Base-by-base conservation (phyloP, 1,140 invertebrate genomes). In the Daktulosphaira vitifoliae region DNA sequence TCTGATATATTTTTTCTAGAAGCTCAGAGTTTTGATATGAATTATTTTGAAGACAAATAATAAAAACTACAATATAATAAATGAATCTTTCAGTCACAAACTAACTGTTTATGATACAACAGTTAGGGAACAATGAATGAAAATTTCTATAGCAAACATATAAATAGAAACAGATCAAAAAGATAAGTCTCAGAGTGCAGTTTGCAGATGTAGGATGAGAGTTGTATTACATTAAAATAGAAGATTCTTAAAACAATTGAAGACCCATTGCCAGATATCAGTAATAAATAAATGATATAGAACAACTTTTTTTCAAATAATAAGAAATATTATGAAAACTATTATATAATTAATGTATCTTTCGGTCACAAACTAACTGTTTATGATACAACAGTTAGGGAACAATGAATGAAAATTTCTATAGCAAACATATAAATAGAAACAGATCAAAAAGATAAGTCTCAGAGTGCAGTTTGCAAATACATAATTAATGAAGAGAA, bases 391-490 rank as follows among this genome's bases (percentile, higher is more conserved):
- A 16, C 29, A 53, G 23, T 46, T 42, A 66, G 65, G 33, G 65
- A 66, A 66, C 51, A 66, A 52, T 26, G 29, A 26, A 18, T 18
- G 9, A 25, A 33, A 26, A 1, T 49, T 39, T 15, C 4, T 66
- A 46, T 66, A 56, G 65, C 42, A 26, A 66, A 46, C 42, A 54
- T 49, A 46, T 22, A 66, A 66, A 66, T 66, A 66, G 65, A 53
- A 66, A 42, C 42, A 48, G 37, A 56, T 56, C 15, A 54, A 22
- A 16, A 15, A 44, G 38, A 66, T 25, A n/a, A 23, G 52, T 54
- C 65, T 54, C 65, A 66, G 65, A 66, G 52, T 66, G 65, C 39
- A 51, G 52, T 44, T 66, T 29, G 48, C 62, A 51, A 23, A 59
- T 37, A 18, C 5, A 62, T 9, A n/a, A n/a, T n/a, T n/a, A n/a